These are phyloP conservation scores for Monodelphis domestica DNA, from an alignment of 2,797 vertebrate genomes.

Conservation along the genomic window DNA sequence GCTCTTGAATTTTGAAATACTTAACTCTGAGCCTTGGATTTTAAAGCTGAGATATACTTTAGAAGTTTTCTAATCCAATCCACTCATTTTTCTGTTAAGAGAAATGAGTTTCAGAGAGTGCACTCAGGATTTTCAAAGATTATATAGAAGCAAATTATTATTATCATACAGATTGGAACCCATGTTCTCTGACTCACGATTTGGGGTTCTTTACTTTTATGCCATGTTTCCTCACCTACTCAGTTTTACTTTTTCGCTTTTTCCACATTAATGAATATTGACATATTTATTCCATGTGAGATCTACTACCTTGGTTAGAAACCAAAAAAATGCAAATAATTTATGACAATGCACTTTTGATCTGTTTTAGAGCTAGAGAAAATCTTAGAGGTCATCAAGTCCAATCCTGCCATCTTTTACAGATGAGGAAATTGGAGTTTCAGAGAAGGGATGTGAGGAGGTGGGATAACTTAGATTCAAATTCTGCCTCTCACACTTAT, in stretches of 20 bases:
- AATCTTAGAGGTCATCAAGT: neutral
- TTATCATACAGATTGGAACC: neutral
- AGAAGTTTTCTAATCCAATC: neutral
- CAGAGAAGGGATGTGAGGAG: neutral
- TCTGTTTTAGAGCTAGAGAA: neutral
- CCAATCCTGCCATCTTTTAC: neutral
- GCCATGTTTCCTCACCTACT: neutral
- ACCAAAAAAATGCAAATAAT: neutral
- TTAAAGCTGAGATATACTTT: neutral
- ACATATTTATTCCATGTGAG: neutral
- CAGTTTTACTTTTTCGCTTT: neutral
- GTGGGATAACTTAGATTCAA: too few species aligned
- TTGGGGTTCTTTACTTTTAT: neutral
- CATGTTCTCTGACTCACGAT: neutral
- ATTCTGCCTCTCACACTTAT: too few species aligned
- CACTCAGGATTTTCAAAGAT: too few species aligned
- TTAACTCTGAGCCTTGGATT: neutral
- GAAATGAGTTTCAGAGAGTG: neutral
- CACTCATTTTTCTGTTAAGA: neutral
- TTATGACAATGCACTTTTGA: neutral
- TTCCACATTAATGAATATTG: neutral
- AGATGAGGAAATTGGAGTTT: neutral
- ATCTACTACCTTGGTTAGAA: neutral
- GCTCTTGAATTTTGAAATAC: constrained; percentile 25
- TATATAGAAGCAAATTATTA: neutral